Conservation (phyloP, 92 coral and sea anemone genomes). For the Galaxea fascicularis region DNA sequence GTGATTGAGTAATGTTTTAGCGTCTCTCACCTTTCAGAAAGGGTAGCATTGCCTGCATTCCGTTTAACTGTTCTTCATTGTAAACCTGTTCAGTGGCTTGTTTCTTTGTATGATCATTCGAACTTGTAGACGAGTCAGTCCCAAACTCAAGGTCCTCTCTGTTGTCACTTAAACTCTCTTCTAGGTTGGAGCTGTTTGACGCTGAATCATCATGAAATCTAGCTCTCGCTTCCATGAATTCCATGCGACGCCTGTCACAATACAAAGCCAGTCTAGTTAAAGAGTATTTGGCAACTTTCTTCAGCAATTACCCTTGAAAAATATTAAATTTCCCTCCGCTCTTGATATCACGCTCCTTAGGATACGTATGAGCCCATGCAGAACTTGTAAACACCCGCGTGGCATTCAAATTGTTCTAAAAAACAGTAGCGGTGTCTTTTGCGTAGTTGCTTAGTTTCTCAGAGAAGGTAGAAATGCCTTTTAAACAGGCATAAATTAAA, state of each 20-base stretch:
- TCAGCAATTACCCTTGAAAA: not conserved
- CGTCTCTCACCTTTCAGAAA: conserved; percentile 20
- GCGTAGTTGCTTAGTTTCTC: no score
- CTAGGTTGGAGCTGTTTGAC: not conserved
- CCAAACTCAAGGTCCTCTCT: not conserved
- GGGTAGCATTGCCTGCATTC: not conserved
- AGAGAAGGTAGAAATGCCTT: no score
- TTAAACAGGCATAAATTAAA: no score
- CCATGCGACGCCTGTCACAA: conserved; percentile 29
- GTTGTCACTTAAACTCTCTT: conserved; percentile 6
- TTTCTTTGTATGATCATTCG: not conserved
- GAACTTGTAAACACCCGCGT: no score
- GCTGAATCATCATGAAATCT: not conserved
- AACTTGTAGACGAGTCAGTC: not conserved
- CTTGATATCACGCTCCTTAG: no score
- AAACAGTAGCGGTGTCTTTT: no score
- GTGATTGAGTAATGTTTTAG: not conserved
- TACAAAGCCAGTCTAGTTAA: not conserved
- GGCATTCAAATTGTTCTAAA: no score
- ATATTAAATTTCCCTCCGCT: no score
- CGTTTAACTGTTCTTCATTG: conserved; percentile 9
- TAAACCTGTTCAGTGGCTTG: not conserved
- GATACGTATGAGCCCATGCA: no score
- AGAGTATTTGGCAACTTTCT: not conserved
- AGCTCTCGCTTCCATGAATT: not conserved